phyloP scores from a whole-genome alignment of 92 coral and sea anemone species.

The Muricea muricata region DNA sequence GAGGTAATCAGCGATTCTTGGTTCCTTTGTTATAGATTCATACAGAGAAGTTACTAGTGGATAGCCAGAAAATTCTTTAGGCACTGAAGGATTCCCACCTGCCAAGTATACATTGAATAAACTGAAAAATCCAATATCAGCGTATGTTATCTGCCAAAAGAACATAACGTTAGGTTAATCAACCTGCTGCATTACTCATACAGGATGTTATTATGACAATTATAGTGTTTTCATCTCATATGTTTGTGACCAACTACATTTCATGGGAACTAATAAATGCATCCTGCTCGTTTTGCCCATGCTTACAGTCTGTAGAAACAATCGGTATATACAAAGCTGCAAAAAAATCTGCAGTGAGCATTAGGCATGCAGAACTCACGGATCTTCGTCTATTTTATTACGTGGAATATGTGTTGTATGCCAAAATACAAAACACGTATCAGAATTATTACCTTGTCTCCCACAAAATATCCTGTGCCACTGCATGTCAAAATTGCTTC shows the following conservation, averaged over 20 bases:
- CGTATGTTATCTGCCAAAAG: slow-evolving; percentile 55
- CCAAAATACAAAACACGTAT: background rate
- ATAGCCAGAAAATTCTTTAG: slow-evolving; percentile 30
- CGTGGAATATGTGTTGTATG: too few relatives aligned
- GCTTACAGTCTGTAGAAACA: too few relatives aligned
- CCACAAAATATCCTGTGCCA: slow-evolving; percentile 47
- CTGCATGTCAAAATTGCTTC: slow-evolving; percentile 25
- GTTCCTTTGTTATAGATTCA: background rate
- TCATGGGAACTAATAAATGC: too few relatives aligned
- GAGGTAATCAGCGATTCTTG: background rate
- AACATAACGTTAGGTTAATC: background rate
- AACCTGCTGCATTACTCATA: too few relatives aligned
- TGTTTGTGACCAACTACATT: too few relatives aligned
- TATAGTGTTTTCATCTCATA: too few relatives aligned
- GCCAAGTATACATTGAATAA: slow-evolving; percentile 46
- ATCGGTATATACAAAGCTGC: too few relatives aligned
- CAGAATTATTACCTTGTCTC: slow-evolving; percentile 20
- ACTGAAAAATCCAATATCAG: slow-evolving; percentile 61
- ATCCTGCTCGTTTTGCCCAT: too few relatives aligned
- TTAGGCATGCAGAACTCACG: too few relatives aligned
- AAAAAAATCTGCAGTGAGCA: too few relatives aligned
- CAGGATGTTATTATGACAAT: too few relatives aligned
- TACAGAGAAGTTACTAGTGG: slow-evolving; percentile 18
- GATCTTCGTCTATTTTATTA: too few relatives aligned
- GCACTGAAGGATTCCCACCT: slow-evolving; percentile 36